phyloP scores from a whole-genome alignment of 2,888 invertebrate species.

The Brachypalpus laphriformis region DNA sequence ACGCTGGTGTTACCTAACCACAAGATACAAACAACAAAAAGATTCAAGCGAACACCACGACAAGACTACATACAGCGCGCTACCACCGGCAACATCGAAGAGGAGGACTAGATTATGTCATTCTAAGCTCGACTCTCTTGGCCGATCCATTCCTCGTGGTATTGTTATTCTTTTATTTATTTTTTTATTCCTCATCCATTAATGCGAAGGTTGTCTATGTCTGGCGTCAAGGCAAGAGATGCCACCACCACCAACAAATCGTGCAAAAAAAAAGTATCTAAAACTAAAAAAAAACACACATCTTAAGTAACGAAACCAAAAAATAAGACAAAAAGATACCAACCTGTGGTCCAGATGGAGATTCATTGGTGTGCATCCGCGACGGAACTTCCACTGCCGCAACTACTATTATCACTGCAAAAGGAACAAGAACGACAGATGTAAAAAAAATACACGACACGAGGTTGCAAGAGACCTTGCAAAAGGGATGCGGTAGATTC shows the following conservation, averaged over 20 bases:
- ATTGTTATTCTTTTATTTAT: conserved; percentile 38
- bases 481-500: conserved; percentile 38
- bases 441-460: conserved; percentile 21
- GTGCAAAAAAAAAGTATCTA: conserved; percentile 35
- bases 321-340: conserved; percentile 23
- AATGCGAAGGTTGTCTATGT: conserved; percentile 73
- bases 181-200: conserved; percentile 68
- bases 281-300: no score
- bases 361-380: conserved; percentile 45
- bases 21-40: conserved; percentile 40
- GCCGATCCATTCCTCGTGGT: conserved; percentile 19
- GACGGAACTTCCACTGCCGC: conserved; percentile 60
- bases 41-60: conserved; percentile 24
- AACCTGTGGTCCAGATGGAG: conserved; percentile 65
- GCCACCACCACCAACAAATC: not conserved
- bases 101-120: conserved; percentile 74
- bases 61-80: conserved; percentile 37
- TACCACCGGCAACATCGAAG: conserved; percentile 50
- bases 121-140: conserved; percentile 60
- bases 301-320: conserved; percentile 25
- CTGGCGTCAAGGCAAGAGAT: conserved; percentile 68
- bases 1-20: conserved; percentile 71
- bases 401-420: conserved; percentile 44
- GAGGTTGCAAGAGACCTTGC: conserved; percentile 47
- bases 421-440: conserved; percentile 13